Evolutionary conservation across 2,113 vertebrate species (phyloP).

Genomic region (Phodopus roborovskii): DNA sequence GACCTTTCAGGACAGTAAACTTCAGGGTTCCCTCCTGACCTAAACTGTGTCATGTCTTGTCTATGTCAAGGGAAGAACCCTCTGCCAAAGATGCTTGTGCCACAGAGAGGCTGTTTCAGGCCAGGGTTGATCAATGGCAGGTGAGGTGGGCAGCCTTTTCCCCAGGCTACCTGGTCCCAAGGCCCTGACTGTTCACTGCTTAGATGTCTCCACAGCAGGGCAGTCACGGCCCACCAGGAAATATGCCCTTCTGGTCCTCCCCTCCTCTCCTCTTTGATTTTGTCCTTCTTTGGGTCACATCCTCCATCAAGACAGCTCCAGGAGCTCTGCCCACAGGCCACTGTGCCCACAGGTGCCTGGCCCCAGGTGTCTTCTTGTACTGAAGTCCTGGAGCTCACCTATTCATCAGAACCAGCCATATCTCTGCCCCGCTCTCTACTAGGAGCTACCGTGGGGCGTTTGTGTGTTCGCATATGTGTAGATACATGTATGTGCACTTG

Average conservation of each 20-base stretch:
- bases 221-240: neutral
- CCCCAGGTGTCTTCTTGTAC: accelerated
- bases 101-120: too few species aligned
- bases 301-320: accelerated
- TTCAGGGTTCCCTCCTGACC: neutral
- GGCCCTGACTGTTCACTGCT: neutral
- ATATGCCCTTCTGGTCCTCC: accelerated
- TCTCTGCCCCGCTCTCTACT: neutral
- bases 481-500: neutral
- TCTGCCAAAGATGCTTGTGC: neutral
- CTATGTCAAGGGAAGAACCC: accelerated
- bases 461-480: neutral
- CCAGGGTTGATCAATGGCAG: neutral
- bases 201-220: neutral
- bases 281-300: accelerated
- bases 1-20: neutral
- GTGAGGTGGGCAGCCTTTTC: accelerated
- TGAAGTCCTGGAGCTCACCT: neutral
- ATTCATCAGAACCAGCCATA: accelerated
- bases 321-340: accelerated
- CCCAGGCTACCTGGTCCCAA: accelerated
- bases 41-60: accelerated
- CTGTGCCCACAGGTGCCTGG: neutral
- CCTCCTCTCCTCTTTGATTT: too few species aligned
- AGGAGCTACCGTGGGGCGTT: neutral